A percentile compares a stretch with the other conserved stretches of the same genome.
phyloP scores from a whole-genome alignment of 2,888 invertebrate genomes.

The Drosophila affinis region DNA sequence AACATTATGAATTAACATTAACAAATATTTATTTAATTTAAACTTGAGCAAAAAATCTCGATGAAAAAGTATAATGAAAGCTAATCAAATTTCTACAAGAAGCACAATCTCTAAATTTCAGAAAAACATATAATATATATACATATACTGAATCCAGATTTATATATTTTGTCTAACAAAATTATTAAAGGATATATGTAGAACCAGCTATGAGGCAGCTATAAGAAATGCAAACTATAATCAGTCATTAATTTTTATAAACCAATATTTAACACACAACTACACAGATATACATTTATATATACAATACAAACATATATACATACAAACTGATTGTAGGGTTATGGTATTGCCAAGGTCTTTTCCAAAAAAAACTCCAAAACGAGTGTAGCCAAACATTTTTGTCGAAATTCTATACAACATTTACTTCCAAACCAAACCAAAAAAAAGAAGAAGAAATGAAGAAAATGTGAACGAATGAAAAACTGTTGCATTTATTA shows the following conservation, averaged over 20 bases:
- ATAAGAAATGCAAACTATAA: conserved; percentile 51
- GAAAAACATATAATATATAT: conserved; percentile 21
- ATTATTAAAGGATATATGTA: conserved; percentile 43
- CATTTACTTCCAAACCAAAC: conserved; percentile 38
- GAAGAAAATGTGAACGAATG: conserved; percentile 24
- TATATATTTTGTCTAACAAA: conserved; percentile 75
- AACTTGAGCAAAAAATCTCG: conserved; percentile 42
- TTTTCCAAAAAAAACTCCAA: conserved; percentile 39
- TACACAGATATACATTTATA: conserved; percentile 25
- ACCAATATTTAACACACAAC: conserved; percentile 54
- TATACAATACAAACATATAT: conserved; percentile 37
- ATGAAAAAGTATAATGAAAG: conserved; percentile 37
- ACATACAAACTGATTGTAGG: conserved; percentile 51
- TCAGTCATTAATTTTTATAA: conserved; percentile 67
- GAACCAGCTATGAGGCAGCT: conserved; percentile 57
- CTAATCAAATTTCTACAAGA: conserved; percentile 77
- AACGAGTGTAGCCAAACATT: conserved; percentile 22
- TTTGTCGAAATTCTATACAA: conserved; percentile 34
- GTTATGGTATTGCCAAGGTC: conserved; percentile 32
- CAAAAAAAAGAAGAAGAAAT: conserved; percentile 33
- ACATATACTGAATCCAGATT: conserved; percentile 42
- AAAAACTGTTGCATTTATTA: conserved; percentile 65
- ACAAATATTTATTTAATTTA: conserved; percentile 28
- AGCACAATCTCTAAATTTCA: conserved; percentile 52
- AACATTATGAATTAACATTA: conserved; percentile 14